Evolutionary conservation across 2,888 invertebrate species (phyloP).

Genomic region (Euspilapteryx auroguttella): DNA sequence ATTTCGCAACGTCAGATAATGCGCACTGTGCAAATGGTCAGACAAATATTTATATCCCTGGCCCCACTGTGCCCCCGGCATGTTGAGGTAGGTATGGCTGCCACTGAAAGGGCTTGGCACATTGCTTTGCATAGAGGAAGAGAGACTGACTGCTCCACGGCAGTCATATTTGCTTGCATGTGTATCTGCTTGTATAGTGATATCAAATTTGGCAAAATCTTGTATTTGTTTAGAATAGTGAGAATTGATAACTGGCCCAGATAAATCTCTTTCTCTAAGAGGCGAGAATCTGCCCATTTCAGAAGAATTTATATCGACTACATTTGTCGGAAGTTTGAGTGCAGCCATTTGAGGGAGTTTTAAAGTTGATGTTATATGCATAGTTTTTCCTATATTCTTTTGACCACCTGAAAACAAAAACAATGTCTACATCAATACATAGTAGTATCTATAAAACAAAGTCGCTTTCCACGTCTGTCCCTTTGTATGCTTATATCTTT

Average conservation of each 20-base stretch:
- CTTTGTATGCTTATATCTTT: too few species aligned
- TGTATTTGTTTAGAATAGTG: conserved; percentile 26
- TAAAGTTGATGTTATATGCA: conserved; percentile 44
- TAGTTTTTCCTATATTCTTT: conserved; percentile 22
- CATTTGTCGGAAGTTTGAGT: conserved; percentile 63
- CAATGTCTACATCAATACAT: too few species aligned
- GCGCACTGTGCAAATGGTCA: conserved; percentile 67
- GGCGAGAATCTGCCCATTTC: conserved; percentile 69
- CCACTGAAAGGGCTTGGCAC: conserved; percentile 71
- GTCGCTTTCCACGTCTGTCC: too few species aligned
- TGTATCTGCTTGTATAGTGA: conserved; percentile 46
- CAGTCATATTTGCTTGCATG: conserved; percentile 71
- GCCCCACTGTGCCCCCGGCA: conserved; percentile 75
- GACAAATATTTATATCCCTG: conserved; percentile 71
- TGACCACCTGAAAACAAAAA: conserved; percentile 16
- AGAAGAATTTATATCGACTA: conserved; percentile 64
- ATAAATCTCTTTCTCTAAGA: conserved; percentile 64
- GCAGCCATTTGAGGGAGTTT: conserved; percentile 56
- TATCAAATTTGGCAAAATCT: conserved; percentile 22
- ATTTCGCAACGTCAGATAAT: conserved; percentile 61
- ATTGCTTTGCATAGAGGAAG: conserved; percentile 74
- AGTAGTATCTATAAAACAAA: too few species aligned
- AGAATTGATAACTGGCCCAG: conserved; percentile 60
- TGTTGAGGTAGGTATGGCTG: conserved; percentile 67
- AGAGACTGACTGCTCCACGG: conserved; percentile 65